phyloP scores from a whole-genome alignment of 53 echinoderm and acorn worm genomes.

The Zoroaster sp. region DNA sequence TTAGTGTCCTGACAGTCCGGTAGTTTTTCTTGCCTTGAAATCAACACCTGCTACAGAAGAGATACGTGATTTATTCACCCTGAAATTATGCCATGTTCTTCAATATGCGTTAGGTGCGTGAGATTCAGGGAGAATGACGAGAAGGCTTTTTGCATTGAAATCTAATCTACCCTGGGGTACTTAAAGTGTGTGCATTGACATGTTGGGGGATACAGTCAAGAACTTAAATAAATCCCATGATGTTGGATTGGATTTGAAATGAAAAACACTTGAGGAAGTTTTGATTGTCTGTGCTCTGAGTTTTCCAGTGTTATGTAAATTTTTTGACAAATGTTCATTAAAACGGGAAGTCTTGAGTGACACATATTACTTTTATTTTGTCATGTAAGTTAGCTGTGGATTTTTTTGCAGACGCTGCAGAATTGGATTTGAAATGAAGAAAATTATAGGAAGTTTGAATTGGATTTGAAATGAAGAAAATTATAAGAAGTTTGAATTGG shows the following conservation, averaged over 20 bases:
- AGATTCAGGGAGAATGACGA: not conserved
- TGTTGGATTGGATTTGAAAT: not conserved
- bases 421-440: too few species aligned
- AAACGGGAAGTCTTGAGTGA: too few species aligned
- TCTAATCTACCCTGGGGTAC: not conserved
- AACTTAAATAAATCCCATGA: not conserved
- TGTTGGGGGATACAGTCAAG: not conserved
- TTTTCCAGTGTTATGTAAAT: too few species aligned
- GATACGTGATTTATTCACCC: not conserved
- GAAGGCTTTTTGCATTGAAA: not conserved
- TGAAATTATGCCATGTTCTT: not conserved
- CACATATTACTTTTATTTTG: too few species aligned
- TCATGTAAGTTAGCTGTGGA: too few species aligned
- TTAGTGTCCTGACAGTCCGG: not conserved
- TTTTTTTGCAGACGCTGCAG: too few species aligned
- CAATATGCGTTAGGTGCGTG: not conserved
- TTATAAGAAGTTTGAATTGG: too few species aligned
- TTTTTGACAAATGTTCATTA: too few species aligned
- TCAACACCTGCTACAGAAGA: not conserved
- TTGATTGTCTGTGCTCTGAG: too few species aligned
- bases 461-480: too few species aligned
- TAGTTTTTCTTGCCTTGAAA: not conserved
- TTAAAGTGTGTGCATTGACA: not conserved
- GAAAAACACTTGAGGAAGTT: too few species aligned
- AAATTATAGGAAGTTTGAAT: too few species aligned